phyloP scores from a whole-genome alignment of 1,140 invertebrate species.

The Danaus plexippus region DNA sequence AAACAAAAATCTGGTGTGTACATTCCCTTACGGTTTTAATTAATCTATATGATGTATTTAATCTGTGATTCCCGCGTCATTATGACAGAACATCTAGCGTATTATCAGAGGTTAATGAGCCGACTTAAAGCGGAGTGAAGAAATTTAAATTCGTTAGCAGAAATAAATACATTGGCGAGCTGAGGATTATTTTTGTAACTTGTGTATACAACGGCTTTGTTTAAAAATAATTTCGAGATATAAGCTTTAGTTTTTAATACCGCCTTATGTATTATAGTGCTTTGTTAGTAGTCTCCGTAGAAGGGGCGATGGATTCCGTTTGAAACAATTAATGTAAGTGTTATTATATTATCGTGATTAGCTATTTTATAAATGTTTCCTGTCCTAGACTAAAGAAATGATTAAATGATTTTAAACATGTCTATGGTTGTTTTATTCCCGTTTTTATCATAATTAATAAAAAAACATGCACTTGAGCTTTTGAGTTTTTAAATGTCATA shows the following conservation, averaged over 20 bases:
- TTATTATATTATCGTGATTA: slow-evolving; percentile 62
- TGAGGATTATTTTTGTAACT: slow-evolving; percentile 18
- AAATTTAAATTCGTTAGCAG: slow-evolving; percentile 21
- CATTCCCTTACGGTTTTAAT: not conserved
- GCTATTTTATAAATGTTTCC: slow-evolving; percentile 68
- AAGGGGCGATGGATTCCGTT: slow-evolving; percentile 20
- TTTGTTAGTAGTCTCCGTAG: too few species aligned
- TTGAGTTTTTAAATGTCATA: too few species aligned
- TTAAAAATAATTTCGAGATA: too few species aligned
- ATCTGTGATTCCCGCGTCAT: slow-evolving; percentile 11
- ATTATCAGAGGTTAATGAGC: slow-evolving; percentile 20
- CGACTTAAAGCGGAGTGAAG: slow-evolving; percentile 15
- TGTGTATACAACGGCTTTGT: slow-evolving; percentile 8
- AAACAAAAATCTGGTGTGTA: not conserved
- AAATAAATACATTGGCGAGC: slow-evolving; percentile 20
- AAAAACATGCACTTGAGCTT: too few species aligned
- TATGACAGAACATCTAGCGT: slow-evolving; percentile 10
- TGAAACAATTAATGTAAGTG: slow-evolving; percentile 32
- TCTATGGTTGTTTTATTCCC: too few species aligned
- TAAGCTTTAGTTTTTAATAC: too few species aligned
- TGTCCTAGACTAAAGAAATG: slow-evolving; percentile 58
- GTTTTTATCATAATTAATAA: too few species aligned
- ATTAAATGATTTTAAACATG: slow-evolving; percentile 7
- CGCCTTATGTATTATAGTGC: too few species aligned
- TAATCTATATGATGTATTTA: slow-evolving; percentile 6